Evolutionary conservation across 2,888 invertebrate genomes (phyloP).

Genomic region (Psococerastis gibbosa): DNA sequence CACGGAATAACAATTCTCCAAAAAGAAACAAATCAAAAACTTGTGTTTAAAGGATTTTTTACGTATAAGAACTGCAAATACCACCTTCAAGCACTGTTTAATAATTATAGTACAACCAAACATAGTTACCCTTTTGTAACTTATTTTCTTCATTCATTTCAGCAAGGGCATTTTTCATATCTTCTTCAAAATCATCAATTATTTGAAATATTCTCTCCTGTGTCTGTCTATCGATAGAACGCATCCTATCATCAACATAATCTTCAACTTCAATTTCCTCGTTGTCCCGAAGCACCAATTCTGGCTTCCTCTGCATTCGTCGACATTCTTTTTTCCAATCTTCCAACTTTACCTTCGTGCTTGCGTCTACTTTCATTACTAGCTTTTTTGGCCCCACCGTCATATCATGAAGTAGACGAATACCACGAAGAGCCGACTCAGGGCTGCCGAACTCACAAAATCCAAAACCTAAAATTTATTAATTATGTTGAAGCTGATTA

Average conservation of each 20-base stretch:
- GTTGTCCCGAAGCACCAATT: conserved; percentile 22
- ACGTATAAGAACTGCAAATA: no score
- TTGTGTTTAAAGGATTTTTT: neutral
- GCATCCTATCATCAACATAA: conserved; percentile 58
- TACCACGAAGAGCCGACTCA: conserved; percentile 86
- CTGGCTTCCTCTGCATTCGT: conserved; percentile 14
- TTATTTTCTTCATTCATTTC: conserved; percentile 41
- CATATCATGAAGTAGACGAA: conserved; percentile 79
- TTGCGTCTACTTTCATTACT: conserved; percentile 92
- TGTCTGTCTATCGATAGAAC: conserved; percentile 53
- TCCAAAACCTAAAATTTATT: conserved; percentile 71
- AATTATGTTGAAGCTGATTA: no score
- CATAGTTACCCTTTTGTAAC: conserved; percentile 14
- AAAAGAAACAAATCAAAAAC: neutral
- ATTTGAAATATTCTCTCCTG: conserved; percentile 59
- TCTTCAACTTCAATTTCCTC: conserved; percentile 36
- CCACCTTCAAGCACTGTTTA: no score
- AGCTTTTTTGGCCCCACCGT: conserved; percentile 83
- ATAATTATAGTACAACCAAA: no score
- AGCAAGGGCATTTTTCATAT: conserved; percentile 41
- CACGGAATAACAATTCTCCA: conserved; percentile 16
- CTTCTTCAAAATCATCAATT: conserved; percentile 62
- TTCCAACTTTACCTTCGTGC: conserved; percentile 85
- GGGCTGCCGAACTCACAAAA: conserved; percentile 96
- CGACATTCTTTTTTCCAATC: conserved; percentile 50